Evolutionary conservation across 2,888 invertebrate genomes (phyloP).

Genomic region (Drosophila affinis): DNA sequence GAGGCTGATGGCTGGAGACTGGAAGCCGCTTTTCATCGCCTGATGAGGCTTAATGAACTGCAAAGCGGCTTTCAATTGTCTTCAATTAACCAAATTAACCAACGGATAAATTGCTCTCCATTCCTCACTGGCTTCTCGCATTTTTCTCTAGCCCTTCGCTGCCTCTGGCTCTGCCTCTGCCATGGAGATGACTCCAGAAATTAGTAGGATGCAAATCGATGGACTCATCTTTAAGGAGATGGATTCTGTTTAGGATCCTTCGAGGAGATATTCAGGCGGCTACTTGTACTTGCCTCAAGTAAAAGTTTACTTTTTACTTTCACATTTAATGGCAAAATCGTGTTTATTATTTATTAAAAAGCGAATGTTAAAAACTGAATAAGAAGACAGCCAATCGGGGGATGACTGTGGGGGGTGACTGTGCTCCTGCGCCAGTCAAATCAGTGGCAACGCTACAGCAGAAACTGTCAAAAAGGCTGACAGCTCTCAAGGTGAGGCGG

Average conservation of each 20-base stretch:
- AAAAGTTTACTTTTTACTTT: neutral
- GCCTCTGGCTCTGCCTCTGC: neutral
- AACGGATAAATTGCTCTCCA: conserved; percentile 54
- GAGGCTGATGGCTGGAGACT: neutral
- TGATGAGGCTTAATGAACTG: conserved; percentile 75
- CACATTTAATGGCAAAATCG: neutral
- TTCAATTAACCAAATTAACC: conserved; percentile 79
- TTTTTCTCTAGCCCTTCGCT: neutral
- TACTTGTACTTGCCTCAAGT: no score
- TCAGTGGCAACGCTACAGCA: conserved; percentile 38
- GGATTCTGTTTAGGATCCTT: no score
- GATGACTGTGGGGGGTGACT: no score
- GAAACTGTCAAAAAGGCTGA: conserved; percentile 53
- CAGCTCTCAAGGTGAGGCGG: conserved; percentile 41
- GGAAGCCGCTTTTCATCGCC: conserved; percentile 10
- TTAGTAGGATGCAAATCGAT: neutral
- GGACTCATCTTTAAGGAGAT: no score
- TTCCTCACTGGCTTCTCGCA: conserved; percentile 15
- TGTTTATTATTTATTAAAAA: neutral
- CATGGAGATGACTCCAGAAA: conserved; percentile 20
- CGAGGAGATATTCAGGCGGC: no score
- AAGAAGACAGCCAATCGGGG: no score
- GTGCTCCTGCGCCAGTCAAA: conserved; percentile 43
- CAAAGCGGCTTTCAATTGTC: conserved; percentile 77
- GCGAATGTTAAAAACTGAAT: neutral